These are phyloP conservation scores for Bolborhynchus lineola DNA, from an alignment of 2,113 vertebrate species.

Conservation along the genomic window DNA sequence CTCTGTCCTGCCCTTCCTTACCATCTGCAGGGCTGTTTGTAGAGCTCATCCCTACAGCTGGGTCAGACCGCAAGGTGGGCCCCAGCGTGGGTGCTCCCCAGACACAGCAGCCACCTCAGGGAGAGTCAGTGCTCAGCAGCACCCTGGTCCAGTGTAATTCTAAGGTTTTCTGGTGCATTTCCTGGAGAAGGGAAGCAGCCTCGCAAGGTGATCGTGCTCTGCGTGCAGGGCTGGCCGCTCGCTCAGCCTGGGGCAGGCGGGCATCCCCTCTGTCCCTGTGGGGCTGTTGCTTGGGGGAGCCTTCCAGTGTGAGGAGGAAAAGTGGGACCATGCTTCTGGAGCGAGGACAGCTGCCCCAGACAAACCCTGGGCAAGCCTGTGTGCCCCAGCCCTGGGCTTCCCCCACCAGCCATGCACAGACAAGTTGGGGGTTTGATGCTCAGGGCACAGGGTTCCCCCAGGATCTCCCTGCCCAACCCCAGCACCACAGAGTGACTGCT, in stretches of 20 bases:
- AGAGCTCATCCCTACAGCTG: not conserved
- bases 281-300: not conserved
- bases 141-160: too few species aligned
- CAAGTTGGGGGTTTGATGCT: not conserved
- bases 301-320: not conserved
- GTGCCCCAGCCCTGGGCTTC: not conserved
- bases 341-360: rapidly evolving
- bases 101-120: not conserved
- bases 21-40: not conserved
- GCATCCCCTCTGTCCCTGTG: rapidly evolving
- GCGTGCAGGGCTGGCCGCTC: not conserved
- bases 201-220: not conserved
- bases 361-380: not conserved
- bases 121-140: too few species aligned
- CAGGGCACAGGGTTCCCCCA: rapidly evolving
- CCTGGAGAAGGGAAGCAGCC: not conserved
- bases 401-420: not conserved
- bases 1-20: not conserved
- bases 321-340: not conserved
- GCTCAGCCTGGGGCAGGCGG: rapidly evolving
- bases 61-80: not conserved
- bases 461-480: not conserved
- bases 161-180: not conserved
- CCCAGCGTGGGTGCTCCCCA: not conserved
- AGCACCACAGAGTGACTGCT: not conserved